Percentiles rank a stretch among this genome's conserved stretches.
phyloP scores from a whole-genome alignment of 2,888 invertebrate species.

The Cheilosia pagana region DNA sequence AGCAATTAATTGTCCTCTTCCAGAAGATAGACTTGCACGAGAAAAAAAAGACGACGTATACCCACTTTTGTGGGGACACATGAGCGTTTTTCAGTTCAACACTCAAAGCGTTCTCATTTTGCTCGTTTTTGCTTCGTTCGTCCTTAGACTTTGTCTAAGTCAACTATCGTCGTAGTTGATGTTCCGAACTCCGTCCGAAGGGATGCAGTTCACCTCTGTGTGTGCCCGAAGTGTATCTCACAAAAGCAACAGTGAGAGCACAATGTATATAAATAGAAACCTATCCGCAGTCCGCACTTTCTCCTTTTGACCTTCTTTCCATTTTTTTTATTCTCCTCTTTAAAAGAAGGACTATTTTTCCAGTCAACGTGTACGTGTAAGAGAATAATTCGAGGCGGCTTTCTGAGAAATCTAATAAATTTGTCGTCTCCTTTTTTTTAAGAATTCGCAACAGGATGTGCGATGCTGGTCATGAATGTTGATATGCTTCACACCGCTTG shows the following conservation, averaged over 20 bases:
- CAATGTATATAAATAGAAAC: constrained; percentile 24
- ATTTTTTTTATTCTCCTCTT: background rate
- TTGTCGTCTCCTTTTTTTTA: constrained; percentile 31
- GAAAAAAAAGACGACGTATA: background rate
- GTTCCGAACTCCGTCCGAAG: background rate
- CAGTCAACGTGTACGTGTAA: background rate
- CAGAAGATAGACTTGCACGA: constrained; percentile 1
- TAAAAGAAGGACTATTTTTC: constrained; percentile 5
- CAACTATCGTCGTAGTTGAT: constrained; percentile 13
- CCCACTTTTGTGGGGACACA: constrained; percentile 1
- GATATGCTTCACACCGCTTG: constrained; percentile 42
- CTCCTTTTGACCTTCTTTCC: constrained; percentile 13
- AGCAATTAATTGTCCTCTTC: constrained; percentile 16
- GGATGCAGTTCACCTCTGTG: constrained; percentile 25
- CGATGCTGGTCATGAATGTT: constrained; percentile 61
- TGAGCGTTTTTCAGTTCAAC: constrained; percentile 43
- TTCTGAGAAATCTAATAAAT: constrained; percentile 49
- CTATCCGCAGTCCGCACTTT: constrained; percentile 27
- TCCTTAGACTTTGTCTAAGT: constrained; percentile 14
- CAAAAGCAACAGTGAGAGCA: constrained; percentile 10
- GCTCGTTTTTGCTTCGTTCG: background rate
- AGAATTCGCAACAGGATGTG: constrained; percentile 44
- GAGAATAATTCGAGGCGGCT: constrained; percentile 15
- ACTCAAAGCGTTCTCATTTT: constrained; percentile 32
- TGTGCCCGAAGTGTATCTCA: background rate